Conservation (phyloP, 2,113 vertebrate genomes). For the Cryptoleucopteryx plumbea region DNA sequence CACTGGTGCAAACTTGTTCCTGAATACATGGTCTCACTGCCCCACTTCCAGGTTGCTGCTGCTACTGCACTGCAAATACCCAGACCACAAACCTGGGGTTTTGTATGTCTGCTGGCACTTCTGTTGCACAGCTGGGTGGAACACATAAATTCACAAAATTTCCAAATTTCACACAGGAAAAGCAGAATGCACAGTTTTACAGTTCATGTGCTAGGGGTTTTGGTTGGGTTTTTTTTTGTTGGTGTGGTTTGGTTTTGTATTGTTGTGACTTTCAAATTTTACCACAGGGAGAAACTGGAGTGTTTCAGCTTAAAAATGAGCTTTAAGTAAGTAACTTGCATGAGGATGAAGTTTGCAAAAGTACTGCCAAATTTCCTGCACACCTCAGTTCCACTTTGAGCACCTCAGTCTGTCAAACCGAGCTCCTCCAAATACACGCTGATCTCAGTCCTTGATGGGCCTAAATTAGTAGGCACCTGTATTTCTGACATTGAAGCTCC, state of each 20-base stretch:
- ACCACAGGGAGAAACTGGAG: background rate
- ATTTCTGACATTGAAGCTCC: background rate
- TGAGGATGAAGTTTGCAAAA: background rate
- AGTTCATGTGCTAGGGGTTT: background rate
- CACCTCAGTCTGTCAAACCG: background rate
- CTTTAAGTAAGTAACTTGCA: background rate
- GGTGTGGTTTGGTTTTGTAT: background rate
- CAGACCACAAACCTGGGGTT: background rate
- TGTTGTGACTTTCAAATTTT: background rate
- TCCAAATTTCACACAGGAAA: background rate
- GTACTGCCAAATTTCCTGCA: background rate
- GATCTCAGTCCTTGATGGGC: background rate
- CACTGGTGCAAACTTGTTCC: background rate
- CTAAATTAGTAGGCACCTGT: background rate
- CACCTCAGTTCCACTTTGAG: background rate
- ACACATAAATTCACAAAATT: background rate
- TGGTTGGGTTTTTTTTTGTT: accelerated
- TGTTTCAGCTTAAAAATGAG: background rate
- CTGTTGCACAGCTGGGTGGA: background rate
- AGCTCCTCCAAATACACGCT: background rate
- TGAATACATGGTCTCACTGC: background rate
- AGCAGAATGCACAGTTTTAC: background rate
- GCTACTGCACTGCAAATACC: background rate
- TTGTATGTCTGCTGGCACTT: background rate
- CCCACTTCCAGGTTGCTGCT: background rate